Evolutionary conservation across 2,888 invertebrate genomes (phyloP), one percentile per base, ranked within the genome.

Genomic region (Cephus nigrinus): DNA sequence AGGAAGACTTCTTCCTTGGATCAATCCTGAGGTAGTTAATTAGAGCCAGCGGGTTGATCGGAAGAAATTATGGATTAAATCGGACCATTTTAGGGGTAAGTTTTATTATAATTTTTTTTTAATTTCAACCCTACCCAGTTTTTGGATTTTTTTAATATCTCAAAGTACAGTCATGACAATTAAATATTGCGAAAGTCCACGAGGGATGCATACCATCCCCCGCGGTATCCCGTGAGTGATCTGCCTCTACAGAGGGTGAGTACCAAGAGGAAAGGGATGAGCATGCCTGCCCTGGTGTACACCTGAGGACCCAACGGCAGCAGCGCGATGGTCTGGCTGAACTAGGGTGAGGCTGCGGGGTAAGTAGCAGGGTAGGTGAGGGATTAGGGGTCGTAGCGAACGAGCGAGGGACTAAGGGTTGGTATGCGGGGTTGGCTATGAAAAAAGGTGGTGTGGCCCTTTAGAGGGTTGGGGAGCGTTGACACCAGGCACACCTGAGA

Each of bases 401-500:
- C 35, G 55, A 55, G 55, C 23, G 9, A 23, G 55, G 55, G 55
- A 55, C 55, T 55, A 55, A 55, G 55, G 55, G 55, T 23, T 23
- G 55, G 23, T 55, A 55, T 5, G 23, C 2, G 55, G 55, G 55
- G 23, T 55, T 23, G 55, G 9, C 23, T 55, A 9, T 23, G 55
- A 9, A 55, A 55, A 23, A 55, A n/a, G 71, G 31, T 71, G 31
- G 71, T 12, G 31, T 23, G 71, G 71, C 31, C 4, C 31, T 71
- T 71, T 71, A 31, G 32, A 31, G 69, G 71, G 71, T 31, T 31
- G 31, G 31, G 71, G 31, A 12, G 3, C 33, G 71, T 33, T 23
- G 71, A 34, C 35, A 11, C 35, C n/a, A 32, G 74, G 23, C 23
- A 74, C 74, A 74, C 74, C 74, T 74, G 74, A 35, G 74, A 74